Base-by-base conservation (phyloP, 2,797 vertebrate species). In the Amphiprion clarkii region DNA sequence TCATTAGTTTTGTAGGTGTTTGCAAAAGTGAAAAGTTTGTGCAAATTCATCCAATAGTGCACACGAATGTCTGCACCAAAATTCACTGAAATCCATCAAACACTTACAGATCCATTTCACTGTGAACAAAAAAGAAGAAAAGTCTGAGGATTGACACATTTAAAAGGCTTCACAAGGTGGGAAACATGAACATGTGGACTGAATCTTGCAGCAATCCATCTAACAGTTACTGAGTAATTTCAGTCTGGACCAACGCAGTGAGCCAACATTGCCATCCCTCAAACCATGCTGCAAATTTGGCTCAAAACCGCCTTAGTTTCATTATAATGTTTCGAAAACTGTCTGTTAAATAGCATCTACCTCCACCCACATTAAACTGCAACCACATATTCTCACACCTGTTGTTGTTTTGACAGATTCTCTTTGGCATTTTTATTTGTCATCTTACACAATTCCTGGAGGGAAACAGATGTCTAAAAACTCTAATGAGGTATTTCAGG, bases 401-500 rank as follows among this genome's bases (percentile, higher is more conserved):
- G 19, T 21, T 49, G 21, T n/a, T 59, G 23, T 59, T 76, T 66
- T 59, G 51, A 56, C 61, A 52, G 33, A 52, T 60, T 65, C 52
- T 67, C 40, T 67, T 63, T 31, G 31, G 1, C 31, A 31, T 31
- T 31, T 31, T 31, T 31, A 3, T 73, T 48, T 66, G 31, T 76
- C 66, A 74, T 44, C 1, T 42, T 19, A 17, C 12, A 42, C 1
- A 11, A 25, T 64, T 79, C 61, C 44, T 54, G 2, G 36, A 59
- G 4, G 42, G 54, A 61, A 31, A 33, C 33, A 36, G 33, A 36
- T 36, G 33, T 36, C 33, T 36, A 2, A 36, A 36, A 36, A 7
- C 33, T 36, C 33, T 36, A 36, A 57, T 29, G 9, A 27, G 56
- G 56, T 25, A 71, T 39, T 39, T 60, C 4, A 40, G 44, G 54